Percentiles rank a stretch among this genome's conserved stretches.
phyloP scores from a whole-genome alignment of 30 jellyfish, hydroid and myxozoan genomes.

The Catostylus mosaicus region DNA sequence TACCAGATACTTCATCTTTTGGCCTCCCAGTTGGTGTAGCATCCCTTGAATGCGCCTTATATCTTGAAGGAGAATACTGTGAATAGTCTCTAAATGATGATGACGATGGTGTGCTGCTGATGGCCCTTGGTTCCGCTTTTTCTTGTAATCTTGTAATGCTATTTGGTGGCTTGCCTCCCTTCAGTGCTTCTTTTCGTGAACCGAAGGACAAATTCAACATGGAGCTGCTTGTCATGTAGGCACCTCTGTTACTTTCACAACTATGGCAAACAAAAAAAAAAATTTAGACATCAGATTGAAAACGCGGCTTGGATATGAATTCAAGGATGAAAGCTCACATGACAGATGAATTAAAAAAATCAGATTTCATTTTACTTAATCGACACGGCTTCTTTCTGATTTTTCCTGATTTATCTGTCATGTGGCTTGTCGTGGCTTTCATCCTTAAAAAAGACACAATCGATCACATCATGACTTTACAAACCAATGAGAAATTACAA shows the following conservation, averaged over 20 bases:
- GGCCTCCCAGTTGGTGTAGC: slow-evolving; percentile 23
- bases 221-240: slow-evolving; percentile 70
- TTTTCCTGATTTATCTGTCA: too few species aligned
- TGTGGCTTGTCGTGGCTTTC: too few species aligned
- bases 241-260: slow-evolving; percentile 67
- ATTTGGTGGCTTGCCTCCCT: slow-evolving; percentile 52
- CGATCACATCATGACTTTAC: too few species aligned
- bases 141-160: slow-evolving; percentile 59
- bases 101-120: slow-evolving; percentile 4
- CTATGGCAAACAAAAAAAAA: slow-evolving; percentile 8
- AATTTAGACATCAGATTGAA: background rate
- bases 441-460: too few species aligned
- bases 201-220: slow-evolving; percentile 82
- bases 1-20: background rate
- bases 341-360: too few species aligned
- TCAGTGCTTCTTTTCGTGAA: slow-evolving; percentile 62
- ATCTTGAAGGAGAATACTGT: slow-evolving; percentile 34
- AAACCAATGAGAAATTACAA: too few species aligned
- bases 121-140: slow-evolving; percentile 41
- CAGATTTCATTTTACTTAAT: too few species aligned
- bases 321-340: too few species aligned
- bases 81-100: background rate
- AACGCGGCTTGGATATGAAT: too few species aligned
- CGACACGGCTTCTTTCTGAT: too few species aligned
- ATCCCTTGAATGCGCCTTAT: background rate